Evolutionary conservation across 64 coral and sea anemone species (phyloP), one percentile per base, ranked within the genome.

Genomic region (Exaiptasia diaphana): DNA sequence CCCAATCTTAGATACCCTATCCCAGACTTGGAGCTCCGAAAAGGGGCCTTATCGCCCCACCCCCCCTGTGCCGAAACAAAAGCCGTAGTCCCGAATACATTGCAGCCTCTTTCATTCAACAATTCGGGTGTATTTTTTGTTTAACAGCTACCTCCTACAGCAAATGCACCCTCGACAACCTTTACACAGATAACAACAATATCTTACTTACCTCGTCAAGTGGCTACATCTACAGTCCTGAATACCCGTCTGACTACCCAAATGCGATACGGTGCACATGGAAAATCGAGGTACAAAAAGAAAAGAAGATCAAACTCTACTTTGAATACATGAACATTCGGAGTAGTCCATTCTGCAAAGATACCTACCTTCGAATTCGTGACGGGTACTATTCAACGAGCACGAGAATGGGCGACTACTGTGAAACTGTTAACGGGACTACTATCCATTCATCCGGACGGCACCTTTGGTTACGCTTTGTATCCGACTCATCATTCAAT

Each of bases 201-300:
- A 43, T 84, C 22, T 37, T 32, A 14, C 6, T 84, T 18, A 84
- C 49, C 13, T 73, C 81, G 1, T 52, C 64, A 23, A 45, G 60
- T 4, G 88, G 79, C 0, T 77, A 58, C 13, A 75, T 90, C 39
- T 55, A 29, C 12, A 90, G 88, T 20, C 88, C 88, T 0, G 34
- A 23, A 0, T 76, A 90, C 26, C 80, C 80, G 32, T 38, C 41
- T 4, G 13, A 48, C 60, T 90, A 90, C 60, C 88, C 88, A 1
- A 55, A 44, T 38, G 77, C 65, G 45, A 90, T 90, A 38, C 30
- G 76, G 5, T 90, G 88, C 48, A 90, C 79, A 2, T 90, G 80
- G 62, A 59, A 71, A 9, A 69, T 91, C 64, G 41, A 61, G 24
- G 81, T 85, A 1, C 73, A 73, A 2, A 60, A 41, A 2, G 88